Base-by-base conservation (phyloP, 2,888 invertebrate species). In the Amblyjoppa proteus region DNA sequence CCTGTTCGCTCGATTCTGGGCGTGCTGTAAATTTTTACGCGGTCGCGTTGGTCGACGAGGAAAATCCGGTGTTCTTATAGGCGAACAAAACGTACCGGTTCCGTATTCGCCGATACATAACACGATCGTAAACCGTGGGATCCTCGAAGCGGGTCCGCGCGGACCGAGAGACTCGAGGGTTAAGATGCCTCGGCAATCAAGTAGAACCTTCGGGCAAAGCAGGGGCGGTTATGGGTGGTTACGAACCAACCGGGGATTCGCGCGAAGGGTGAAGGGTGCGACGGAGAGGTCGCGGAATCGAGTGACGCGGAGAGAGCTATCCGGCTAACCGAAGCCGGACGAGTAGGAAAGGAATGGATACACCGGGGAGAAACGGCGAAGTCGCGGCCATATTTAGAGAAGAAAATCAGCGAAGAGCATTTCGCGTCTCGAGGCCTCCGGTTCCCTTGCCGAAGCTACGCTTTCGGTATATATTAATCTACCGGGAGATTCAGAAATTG, bases 181-280 rank as follows among this genome's bases (percentile, higher is more conserved):
- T 93, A 94, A 94, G 94, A 93, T 93, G 93, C 94, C 93, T 93
- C 91, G 92, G 93, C 94, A 93, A 94, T 94, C 94, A 94, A 93
- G 94, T 94, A 93, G 93, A 94, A 93, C 93, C 93, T 93, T 91
- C 92, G 91, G 92, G 91, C 92, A 91, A 91, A 92, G 93, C 91
- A 93, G 93, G 92, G 93, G 91, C 92, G 93, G 93, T 92, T 93
- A 93, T 92, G 92, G 92, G 92, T 92, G 92, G 93, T 92, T 93
- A 93, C 89, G 88, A 85, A 85, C 89, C 89, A 81, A 85, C 85
- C 77, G 87, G 82, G 78, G 81, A 83, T 79, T 81, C 74, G 70
- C 74, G 70, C 74, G 58, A 66, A 74, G 87, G 87, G 88, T 83
- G 85, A 84, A 88, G 88, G 88, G 89, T 86, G 88, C 88, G 70